phyloP scores from a whole-genome alignment of 2,113 vertebrate genomes.

The Neofelis nebulosa region DNA sequence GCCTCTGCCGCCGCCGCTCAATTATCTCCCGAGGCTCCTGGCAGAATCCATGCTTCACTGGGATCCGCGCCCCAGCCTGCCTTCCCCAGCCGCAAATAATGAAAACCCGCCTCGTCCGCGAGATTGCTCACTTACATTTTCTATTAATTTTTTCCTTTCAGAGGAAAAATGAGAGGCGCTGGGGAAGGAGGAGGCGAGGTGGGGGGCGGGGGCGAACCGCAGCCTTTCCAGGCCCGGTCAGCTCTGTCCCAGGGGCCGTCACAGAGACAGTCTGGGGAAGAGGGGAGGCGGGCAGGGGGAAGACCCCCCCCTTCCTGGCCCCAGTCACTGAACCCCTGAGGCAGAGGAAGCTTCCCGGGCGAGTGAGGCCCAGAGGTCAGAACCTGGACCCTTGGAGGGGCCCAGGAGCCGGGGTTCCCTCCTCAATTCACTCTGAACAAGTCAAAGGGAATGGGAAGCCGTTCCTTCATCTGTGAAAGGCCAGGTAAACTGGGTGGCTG shows the following conservation, averaged over 20 bases:
- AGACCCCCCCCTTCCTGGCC: accelerated
- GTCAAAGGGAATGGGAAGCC: neutral
- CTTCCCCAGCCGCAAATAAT: conserved; percentile 81
- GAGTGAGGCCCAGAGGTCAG: neutral
- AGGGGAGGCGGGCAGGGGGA: neutral
- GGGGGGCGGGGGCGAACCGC: neutral
- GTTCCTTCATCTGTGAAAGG: neutral
- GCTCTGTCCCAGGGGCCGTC: neutral
- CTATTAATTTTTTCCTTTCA: conserved; percentile 83
- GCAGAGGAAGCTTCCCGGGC: neutral
- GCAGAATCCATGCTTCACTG: conserved; percentile 79
- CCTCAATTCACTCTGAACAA: neutral
- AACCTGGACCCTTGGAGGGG: neutral
- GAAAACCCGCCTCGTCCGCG: conserved; percentile 72
- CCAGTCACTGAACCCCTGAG: neutral
- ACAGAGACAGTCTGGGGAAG: accelerated
- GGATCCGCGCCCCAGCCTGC: conserved; percentile 76
- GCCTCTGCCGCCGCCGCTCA: conserved; percentile 67
- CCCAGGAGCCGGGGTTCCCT: neutral
- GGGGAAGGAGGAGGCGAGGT: neutral
- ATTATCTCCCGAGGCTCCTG: conserved; percentile 82
- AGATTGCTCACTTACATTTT: conserved; percentile 86
- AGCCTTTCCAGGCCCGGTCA: neutral
- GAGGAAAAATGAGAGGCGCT: conserved; percentile 69
- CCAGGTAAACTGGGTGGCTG: too few relatives aligned